Evolutionary conservation across 2,113 vertebrate genomes (phyloP).

Genomic region (Sinocyclocheilus maitianheensis): DNA sequence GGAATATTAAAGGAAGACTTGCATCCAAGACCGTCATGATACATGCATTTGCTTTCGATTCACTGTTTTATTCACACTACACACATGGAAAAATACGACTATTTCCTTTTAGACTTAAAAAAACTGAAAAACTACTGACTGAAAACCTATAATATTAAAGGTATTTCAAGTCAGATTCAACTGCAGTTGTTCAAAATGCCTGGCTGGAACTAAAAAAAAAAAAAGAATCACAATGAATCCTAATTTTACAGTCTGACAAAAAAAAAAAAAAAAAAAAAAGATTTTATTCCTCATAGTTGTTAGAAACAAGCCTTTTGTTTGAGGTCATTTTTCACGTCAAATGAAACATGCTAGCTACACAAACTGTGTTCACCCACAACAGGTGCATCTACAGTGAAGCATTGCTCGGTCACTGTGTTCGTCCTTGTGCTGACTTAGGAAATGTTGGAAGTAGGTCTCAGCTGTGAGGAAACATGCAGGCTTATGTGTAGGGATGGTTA

Average conservation of each 20-base stretch:
- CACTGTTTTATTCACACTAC: neutral
- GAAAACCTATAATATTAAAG: no score
- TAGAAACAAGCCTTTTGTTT: neutral
- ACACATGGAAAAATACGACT: neutral
- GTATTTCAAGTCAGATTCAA: no score
- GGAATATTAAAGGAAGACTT: neutral
- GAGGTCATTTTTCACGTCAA: conserved; percentile 14
- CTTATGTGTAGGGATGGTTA: neutral
- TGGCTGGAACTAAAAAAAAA: no score
- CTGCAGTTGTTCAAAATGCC: no score
- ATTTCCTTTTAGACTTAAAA: neutral
- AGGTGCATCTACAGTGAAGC: conserved; percentile 7
- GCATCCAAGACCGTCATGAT: neutral
- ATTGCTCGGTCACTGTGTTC: neutral
- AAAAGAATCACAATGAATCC: neutral
- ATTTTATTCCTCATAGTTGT: neutral
- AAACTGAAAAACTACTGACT: neutral
- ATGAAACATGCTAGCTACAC: neutral
- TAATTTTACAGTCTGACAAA: neutral
- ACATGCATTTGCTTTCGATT: no score
- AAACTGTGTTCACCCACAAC: neutral
- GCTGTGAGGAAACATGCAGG: conserved; percentile 20
- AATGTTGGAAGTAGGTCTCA: conserved; percentile 25
- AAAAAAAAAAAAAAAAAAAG: neutral
- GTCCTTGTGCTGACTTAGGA: conserved; percentile 14